Conservation (phyloP, 2,113 vertebrate genomes). For the Microcebus ravelobensis region DNA sequence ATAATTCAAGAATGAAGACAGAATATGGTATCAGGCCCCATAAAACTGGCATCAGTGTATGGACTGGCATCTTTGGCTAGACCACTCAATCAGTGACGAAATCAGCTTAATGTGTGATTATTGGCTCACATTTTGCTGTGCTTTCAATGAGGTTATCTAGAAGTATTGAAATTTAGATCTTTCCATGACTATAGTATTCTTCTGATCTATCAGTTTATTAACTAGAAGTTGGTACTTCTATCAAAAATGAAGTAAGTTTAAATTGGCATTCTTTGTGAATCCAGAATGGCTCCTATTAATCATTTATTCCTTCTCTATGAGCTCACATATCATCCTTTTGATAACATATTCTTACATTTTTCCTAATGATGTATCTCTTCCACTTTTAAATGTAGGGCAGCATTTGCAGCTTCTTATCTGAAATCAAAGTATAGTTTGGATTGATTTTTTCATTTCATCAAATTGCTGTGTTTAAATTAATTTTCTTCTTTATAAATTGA, state of each 20-base stretch:
- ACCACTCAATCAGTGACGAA: neutral
- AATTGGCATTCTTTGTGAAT: neutral
- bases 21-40: neutral
- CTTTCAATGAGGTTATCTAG: neutral
- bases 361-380: neutral
- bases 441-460: neutral
- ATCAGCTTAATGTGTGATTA: neutral
- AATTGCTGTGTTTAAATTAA: neutral
- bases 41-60: neutral
- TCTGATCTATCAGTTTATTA: neutral
- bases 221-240: neutral
- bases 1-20: neutral
- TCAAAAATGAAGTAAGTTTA: neutral
- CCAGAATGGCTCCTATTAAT: neutral
- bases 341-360: neutral
- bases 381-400: neutral
- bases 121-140: neutral
- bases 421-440: neutral
- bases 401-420: constrained; percentile 6
- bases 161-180: constrained; percentile 1
- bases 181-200: neutral
- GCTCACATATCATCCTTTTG: neutral
- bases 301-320: neutral
- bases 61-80: neutral
- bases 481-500: constrained; percentile 26